Conservation (phyloP, 2,888 invertebrate species). For the Sepioteuthis lessoniana region DNA sequence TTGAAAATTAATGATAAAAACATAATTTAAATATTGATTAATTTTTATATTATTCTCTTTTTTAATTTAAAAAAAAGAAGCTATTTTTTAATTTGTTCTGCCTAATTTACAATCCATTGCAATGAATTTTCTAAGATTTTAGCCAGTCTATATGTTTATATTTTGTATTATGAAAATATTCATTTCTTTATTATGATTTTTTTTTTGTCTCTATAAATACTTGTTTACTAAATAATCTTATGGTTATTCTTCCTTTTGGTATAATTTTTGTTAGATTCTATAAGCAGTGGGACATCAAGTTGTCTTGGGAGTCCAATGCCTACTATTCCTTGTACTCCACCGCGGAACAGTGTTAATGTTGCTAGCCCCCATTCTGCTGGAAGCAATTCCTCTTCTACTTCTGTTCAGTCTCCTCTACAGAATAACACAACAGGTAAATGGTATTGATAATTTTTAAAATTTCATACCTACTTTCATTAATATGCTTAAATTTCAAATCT, state of each 20-base stretch:
- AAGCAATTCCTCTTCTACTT: constrained; percentile 23
- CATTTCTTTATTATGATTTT: no score
- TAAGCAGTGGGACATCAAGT: constrained; percentile 47
- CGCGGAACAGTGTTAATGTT: constrained; percentile 42
- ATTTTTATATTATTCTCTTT: no score
- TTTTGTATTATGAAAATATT: no score
- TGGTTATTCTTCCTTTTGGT: not conserved
- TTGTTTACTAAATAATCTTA: not conserved
- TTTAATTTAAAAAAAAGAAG: no score
- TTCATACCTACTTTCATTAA: not conserved
- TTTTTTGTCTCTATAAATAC: no score
- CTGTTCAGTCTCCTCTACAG: constrained; percentile 44
- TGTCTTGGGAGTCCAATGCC: constrained; percentile 49
- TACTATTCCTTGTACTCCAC: constrained; percentile 45
- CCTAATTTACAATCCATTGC: no score
- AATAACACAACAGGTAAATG: constrained; percentile 44
- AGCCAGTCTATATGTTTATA: no score
- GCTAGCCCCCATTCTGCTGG: constrained; percentile 44
- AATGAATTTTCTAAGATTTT: no score
- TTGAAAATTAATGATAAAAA: no score
- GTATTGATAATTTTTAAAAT: not conserved
- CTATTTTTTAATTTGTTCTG: no score
- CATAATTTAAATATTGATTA: no score
- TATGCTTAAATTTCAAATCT: no score
- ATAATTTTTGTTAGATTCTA: constrained; percentile 41